Percentiles rank a stretch among this genome's conserved stretches.
Evolutionary conservation across 1,140 invertebrate species (phyloP).

Genomic region (Drosophila athabasca): DNA sequence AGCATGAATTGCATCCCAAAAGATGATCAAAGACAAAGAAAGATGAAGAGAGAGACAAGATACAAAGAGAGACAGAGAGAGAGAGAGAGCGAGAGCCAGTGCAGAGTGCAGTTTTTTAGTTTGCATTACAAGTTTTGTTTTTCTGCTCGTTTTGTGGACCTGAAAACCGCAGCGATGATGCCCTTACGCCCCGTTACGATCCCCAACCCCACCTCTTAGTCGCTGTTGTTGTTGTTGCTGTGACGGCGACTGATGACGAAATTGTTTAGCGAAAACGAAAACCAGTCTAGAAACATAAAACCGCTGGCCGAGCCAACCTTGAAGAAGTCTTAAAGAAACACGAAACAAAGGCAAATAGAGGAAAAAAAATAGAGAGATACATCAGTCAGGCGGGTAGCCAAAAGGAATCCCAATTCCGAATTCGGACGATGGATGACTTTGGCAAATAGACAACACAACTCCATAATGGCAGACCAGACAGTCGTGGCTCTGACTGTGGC

Average conservation of each 20-base stretch:
- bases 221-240: conserved; percentile 37
- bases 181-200: conserved; percentile 24
- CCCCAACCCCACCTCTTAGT: conserved; percentile 26
- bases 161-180: conserved; percentile 6
- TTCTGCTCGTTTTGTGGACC: conserved; percentile 13
- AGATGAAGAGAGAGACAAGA: neutral
- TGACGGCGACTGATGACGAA: conserved; percentile 62
- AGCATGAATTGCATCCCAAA: conserved; percentile 21
- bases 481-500: too few species aligned
- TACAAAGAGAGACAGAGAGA: neutral
- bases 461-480: conserved; percentile 14
- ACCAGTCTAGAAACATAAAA: conserved; percentile 76
- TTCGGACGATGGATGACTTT: conserved; percentile 44
- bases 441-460: conserved; percentile 42
- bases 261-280: conserved; percentile 73
- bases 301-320: conserved; percentile 60
- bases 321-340: conserved; percentile 69
- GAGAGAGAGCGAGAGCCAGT: conserved; percentile 17
- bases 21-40: conserved; percentile 3
- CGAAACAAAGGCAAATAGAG: conserved; percentile 31
- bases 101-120: conserved; percentile 53
- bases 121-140: conserved; percentile 55
- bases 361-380: conserved; percentile 13
- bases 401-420: conserved; percentile 68
- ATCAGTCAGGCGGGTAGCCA: conserved; percentile 22